Evolutionary conservation across 1,140 invertebrate genomes (phyloP), one percentile per base, ranked within the genome.

Genomic region (Lamellibrachia luymesi): DNA sequence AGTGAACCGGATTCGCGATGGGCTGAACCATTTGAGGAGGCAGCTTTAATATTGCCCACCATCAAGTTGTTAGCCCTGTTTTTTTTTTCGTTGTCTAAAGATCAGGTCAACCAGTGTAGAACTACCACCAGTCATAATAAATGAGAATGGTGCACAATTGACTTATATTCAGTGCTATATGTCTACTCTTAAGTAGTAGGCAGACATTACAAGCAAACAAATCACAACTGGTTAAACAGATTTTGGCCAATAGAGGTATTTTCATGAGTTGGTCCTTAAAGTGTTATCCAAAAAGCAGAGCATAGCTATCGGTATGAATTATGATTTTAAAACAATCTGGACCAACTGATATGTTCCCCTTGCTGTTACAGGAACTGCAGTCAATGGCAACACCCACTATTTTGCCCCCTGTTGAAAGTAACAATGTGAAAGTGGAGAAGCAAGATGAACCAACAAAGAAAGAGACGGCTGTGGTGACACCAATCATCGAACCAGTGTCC

Each of bases 311-410:
- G 1, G 38, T 38, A 38, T 38, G 38, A 38, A 38, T 38, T 38
- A 38, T 38, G 38, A 38, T 38, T 0, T 38, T 0, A 38, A 38
- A 38, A 38, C 38, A 38, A 38, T 38, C 38, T 38, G 38, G 38
- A 38, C 38, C 38, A 38, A 80, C 13, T 80, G 2, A 80, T 22
- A 80, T 6, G 25, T 80, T 22, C 64, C 64, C 25, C 13, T 80
- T 80, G 64, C 25, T 91, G 91, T 91, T 91, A n/a, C 51, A 51
- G 91, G 49, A 13, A 50, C 91, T 50, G 91, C 91, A 91, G 91
- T 50, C 91, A n/a, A n/a, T 51, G 51, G 91, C 91, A 91, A 22
- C n/a, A 91, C 91, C 91, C 13, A 51, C 91, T 50, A 50, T 91
- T 22, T 10, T 51, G 49, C 91, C 49, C 13, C 25, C 91, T 50